Evolutionary conservation across 2,797 vertebrate species (phyloP).

Genomic region (Amblyraja radiata): DNA sequence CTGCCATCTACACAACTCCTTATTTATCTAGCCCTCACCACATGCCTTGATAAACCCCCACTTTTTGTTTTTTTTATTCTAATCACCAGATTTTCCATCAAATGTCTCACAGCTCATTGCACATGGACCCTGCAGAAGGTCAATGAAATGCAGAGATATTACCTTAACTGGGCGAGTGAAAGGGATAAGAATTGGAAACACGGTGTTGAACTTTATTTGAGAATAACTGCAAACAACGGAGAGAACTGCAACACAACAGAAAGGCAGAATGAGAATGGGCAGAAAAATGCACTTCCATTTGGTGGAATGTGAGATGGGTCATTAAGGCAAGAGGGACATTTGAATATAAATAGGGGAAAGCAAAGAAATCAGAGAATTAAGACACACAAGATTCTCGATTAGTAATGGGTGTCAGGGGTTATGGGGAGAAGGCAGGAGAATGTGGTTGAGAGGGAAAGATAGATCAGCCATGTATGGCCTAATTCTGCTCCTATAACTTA

Average conservation of each 20-base stretch:
- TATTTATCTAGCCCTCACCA: not conserved
- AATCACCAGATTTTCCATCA: not conserved
- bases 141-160: slow-evolving; percentile 20
- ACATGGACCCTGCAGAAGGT: not conserved
- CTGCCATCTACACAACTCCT: not conserved
- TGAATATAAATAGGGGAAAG: not conserved
- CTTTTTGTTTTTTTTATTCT: not conserved
- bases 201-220: not conserved
- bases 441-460: no score
- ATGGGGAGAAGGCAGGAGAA: no score
- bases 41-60: not conserved
- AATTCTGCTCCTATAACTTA: no score
- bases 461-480: no score
- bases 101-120: not conserved
- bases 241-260: not conserved
- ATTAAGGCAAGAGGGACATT: not conserved
- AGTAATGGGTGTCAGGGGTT: no score
- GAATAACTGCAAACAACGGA: not conserved
- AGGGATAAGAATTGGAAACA: not conserved
- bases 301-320: not conserved
- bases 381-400: not conserved
- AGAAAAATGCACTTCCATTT: not conserved
- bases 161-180: no score
- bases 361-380: not conserved
- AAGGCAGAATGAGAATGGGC: not conserved